These are phyloP conservation scores for Molorchus minor DNA, from an alignment of 2,888 invertebrate genomes.

Conservation along the genomic window DNA sequence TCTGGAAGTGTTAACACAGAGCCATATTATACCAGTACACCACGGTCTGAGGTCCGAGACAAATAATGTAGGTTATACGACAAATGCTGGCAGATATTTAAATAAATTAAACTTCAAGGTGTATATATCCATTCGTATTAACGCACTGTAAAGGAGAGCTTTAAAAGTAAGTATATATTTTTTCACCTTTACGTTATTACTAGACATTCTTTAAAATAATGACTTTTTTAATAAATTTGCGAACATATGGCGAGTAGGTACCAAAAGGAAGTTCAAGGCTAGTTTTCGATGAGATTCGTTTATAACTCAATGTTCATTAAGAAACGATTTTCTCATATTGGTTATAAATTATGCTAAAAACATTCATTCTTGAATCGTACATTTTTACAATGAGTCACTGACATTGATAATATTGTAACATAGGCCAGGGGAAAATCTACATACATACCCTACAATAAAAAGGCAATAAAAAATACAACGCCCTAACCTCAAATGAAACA, in stretches of 20 bases:
- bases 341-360: neutral
- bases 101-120: slow-evolving; percentile 20
- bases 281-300: slow-evolving; percentile 10
- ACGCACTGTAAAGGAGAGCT: neutral
- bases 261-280: slow-evolving; percentile 17
- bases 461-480: neutral
- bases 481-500: no score
- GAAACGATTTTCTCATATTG: no score
- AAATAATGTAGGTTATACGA: slow-evolving; percentile 37
- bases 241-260: slow-evolving; percentile 13
- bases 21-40: neutral
- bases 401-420: no score
- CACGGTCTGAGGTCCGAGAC: neutral
- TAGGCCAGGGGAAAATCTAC: neutral
- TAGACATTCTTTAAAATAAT: neutral
- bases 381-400: neutral
- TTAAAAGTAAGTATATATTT: neutral
- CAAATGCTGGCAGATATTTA: slow-evolving; percentile 34
- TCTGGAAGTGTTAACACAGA: neutral
- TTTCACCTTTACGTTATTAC: neutral
- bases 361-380: neutral
- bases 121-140: neutral
- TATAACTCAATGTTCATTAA: slow-evolving; percentile 2
- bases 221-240: slow-evolving; percentile 1
- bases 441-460: neutral